phyloP scores from a whole-genome alignment of 1,140 invertebrate species.

The Scaptomyza hsui region DNA sequence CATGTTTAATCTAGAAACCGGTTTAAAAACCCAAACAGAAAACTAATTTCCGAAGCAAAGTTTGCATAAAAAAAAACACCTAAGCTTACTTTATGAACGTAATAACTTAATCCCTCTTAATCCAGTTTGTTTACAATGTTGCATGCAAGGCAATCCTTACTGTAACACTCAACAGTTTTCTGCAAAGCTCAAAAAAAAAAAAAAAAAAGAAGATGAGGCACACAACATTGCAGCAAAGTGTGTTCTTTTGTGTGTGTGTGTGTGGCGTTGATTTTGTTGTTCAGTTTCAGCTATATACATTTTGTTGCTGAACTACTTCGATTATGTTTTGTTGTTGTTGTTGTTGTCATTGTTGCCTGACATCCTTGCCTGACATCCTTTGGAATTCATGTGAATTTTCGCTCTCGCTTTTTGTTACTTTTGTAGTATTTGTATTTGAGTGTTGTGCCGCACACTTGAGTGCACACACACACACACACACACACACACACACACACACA shows the following conservation, averaged over 20 bases:
- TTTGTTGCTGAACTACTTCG: slow-evolving; percentile 41
- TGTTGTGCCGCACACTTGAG: slow-evolving; percentile 44
- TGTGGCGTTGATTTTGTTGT: slow-evolving; percentile 48
- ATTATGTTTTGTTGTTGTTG: slow-evolving; percentile 27
- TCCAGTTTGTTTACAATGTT: slow-evolving; percentile 10
- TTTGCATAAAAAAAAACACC: neutral
- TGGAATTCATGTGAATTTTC: slow-evolving; percentile 49
- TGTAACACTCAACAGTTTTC: slow-evolving; percentile 25
- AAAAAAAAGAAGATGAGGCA: slow-evolving; percentile 23
- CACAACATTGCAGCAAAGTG: slow-evolving; percentile 29
- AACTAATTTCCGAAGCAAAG: neutral
- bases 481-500: slow-evolving; percentile 23
- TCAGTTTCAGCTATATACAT: slow-evolving; percentile 28
- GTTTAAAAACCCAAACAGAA: neutral
- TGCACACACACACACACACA: slow-evolving; percentile 29
- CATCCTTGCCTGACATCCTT: neutral
- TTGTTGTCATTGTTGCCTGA: slow-evolving; percentile 1
- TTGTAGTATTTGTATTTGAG: slow-evolving; percentile 16
- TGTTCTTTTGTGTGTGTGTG: slow-evolving; percentile 29
- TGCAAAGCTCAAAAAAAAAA: slow-evolving; percentile 40
- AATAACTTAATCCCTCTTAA: slow-evolving; percentile 24
- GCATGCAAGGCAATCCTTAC: slow-evolving; percentile 12
- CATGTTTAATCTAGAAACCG: neutral
- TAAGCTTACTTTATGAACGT: slow-evolving; percentile 5
- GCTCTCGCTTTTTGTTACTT: neutral